Percentiles rank a stretch among this genome's conserved stretches.
These are phyloP conservation scores for Allolobophora icterica DNA, from an alignment of 2,888 invertebrate genomes.

Conservation along the genomic window DNA sequence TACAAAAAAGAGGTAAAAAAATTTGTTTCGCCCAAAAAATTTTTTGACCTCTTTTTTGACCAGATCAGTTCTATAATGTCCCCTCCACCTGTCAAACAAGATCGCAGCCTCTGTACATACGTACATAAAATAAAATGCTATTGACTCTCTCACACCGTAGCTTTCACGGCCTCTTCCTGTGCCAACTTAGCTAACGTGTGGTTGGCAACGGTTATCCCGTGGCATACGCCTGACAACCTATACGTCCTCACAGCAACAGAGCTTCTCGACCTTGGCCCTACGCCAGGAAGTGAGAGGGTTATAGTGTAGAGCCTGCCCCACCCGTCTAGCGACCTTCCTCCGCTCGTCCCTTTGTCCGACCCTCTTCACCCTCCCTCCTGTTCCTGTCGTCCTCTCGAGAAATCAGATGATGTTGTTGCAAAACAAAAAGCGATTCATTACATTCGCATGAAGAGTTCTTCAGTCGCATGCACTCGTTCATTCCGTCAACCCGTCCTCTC, in stretches of 20 bases:
- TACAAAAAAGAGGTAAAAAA: no score
- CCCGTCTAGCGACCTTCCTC: neutral
- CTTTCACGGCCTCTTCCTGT: neutral
- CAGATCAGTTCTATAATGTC: no score
- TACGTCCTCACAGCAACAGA: neutral
- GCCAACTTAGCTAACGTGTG: neutral
- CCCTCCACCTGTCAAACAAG: no score
- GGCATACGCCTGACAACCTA: neutral
- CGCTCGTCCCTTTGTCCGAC: neutral
- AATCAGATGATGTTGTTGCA: conserved; percentile 17
- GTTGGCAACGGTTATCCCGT: no score
- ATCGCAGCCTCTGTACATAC: no score
- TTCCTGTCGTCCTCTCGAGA: neutral
- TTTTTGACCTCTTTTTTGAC: no score
- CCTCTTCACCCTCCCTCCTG: neutral
- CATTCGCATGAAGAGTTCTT: neutral
- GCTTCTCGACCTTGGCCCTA: neutral
- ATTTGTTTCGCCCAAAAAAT: no score
- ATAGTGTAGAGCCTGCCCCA: neutral
- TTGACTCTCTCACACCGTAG: no score
- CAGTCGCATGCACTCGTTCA: neutral
- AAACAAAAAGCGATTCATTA: conserved; percentile 17
- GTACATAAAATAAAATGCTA: no score
- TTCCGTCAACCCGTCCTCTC: neutral
- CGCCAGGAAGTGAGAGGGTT: neutral